Evolutionary conservation across 2,888 invertebrate species (phyloP).

Genomic region (Drosophila conformis): DNA sequence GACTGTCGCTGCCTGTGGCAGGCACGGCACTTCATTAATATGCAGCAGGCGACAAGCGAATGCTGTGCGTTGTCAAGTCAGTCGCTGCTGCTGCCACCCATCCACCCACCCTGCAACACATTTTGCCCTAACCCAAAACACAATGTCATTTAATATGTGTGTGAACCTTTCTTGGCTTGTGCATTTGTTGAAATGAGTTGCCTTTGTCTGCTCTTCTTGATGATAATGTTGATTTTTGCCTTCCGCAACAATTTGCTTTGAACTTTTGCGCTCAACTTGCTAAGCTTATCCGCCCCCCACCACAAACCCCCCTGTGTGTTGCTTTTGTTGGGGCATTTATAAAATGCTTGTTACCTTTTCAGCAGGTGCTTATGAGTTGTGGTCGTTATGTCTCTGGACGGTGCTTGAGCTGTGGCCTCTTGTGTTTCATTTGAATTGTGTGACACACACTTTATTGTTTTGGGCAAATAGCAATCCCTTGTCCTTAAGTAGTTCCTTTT

Average conservation of each 20-base stretch:
- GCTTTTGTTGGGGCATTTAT: conserved; percentile 46
- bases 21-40: conserved; percentile 73
- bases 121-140: conserved; percentile 13
- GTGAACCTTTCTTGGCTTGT: conserved; percentile 40
- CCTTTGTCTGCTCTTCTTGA: conserved; percentile 62
- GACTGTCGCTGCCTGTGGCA: conserved; percentile 35
- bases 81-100: conserved; percentile 16
- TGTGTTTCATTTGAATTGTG: conserved; percentile 38
- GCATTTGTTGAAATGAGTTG: conserved; percentile 67
- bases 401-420: conserved; percentile 30
- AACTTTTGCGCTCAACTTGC: conserved; percentile 46
- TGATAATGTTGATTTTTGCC: conserved; percentile 80
- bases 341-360: conserved; percentile 54
- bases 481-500: neutral
- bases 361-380: conserved; percentile 47
- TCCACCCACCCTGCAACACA: conserved; percentile 10
- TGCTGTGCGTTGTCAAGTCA: conserved; percentile 58
- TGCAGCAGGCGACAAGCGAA: conserved; percentile 72
- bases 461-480: neutral
- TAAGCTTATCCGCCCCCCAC: neutral
- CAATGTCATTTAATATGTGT: conserved; percentile 37
- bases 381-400: conserved; percentile 40
- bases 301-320: neutral
- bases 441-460: conserved; percentile 8
- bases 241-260: conserved; percentile 82